Conservation (phyloP, 2,113 vertebrate species). For the Salvelinus namaycush region DNA sequence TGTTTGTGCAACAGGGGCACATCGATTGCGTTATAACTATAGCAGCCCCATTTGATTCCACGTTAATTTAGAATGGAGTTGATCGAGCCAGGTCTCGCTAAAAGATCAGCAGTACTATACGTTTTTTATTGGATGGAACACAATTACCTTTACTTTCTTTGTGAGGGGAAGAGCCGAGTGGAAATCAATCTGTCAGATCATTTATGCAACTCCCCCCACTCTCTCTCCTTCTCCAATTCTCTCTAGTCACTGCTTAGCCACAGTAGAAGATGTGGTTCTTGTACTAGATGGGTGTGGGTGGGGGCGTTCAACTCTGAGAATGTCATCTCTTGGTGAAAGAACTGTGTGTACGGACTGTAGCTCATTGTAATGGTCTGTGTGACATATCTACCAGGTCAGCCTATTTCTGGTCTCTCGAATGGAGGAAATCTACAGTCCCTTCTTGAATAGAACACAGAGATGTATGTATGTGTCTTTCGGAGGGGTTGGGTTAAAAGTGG, state of each 20-base stretch:
- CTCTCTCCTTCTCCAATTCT: conserved; percentile 8
- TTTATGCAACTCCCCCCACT: conserved; percentile 51
- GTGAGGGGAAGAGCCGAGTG: neutral
- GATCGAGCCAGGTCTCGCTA: neutral
- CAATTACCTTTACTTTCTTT: conserved; percentile 12
- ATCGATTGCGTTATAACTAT: neutral
- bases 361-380: conserved; percentile 2
- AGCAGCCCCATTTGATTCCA: neutral
- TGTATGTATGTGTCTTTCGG: no score
- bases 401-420: conserved; percentile 6
- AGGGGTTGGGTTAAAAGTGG: no score
- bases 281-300: conserved; percentile 21
- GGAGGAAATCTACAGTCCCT: neutral
- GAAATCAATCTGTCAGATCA: conserved; percentile 51
- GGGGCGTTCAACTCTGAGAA: conserved; percentile 24
- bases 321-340: neutral
- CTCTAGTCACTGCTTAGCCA: conserved; percentile 39
- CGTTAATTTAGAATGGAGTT: neutral
- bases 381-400: conserved; percentile 1
- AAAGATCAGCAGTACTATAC: neutral
- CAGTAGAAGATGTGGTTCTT: conserved; percentile 21
- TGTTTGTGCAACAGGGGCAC: neutral
- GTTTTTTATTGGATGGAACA: conserved; percentile 18
- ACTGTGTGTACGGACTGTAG: neutral
- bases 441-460: neutral